Conservation (phyloP, 2,113 vertebrate species). For the Paraplagusia blochii region DNA sequence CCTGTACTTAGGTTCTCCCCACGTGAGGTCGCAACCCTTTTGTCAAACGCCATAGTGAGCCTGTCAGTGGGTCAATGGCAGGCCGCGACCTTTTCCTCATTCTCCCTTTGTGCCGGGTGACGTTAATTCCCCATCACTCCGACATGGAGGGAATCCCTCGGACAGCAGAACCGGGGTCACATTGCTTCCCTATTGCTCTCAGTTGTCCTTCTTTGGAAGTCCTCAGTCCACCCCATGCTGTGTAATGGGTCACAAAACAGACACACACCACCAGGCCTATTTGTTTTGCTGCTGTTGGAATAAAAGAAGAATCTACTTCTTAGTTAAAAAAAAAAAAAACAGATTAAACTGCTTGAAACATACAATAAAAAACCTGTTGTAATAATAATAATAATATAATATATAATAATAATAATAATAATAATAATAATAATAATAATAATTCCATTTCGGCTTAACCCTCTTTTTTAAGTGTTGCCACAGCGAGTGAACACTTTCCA, state of each 20-base stretch:
- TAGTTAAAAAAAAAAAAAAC: no score
- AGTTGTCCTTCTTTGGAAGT: constrained; percentile 7
- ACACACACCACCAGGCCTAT: constrained; percentile 27
- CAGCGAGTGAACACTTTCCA: no score
- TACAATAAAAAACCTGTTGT: no score
- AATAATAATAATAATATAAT: no score
- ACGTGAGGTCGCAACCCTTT: constrained; percentile 45
- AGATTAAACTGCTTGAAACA: no score
- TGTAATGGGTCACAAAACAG: constrained; percentile 8
- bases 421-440: no score
- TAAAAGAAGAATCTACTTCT: constrained; percentile 6
- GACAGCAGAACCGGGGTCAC: constrained; percentile 33
- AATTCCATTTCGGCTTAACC: no score
- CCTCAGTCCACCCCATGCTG: constrained; percentile 20
- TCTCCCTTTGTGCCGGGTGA: constrained; percentile 53
- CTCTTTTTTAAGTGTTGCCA: no score
- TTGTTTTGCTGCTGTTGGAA: constrained; percentile 37
- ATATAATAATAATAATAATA: no score
- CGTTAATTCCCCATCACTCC: constrained; percentile 61
- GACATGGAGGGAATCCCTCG: constrained; percentile 31
- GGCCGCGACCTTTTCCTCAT: constrained; percentile 24
- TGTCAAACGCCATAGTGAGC: constrained; percentile 55
- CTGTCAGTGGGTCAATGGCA: constrained; percentile 54
- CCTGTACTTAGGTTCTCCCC: constrained; percentile 38
- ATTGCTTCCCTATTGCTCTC: constrained; percentile 11